A percentile compares a stretch with the other conserved stretches of the same genome.
Evolutionary conservation across 37 sponge, comb jelly and placozoan genomes (phyloP).

Genomic region (Axinella damicornis): DNA sequence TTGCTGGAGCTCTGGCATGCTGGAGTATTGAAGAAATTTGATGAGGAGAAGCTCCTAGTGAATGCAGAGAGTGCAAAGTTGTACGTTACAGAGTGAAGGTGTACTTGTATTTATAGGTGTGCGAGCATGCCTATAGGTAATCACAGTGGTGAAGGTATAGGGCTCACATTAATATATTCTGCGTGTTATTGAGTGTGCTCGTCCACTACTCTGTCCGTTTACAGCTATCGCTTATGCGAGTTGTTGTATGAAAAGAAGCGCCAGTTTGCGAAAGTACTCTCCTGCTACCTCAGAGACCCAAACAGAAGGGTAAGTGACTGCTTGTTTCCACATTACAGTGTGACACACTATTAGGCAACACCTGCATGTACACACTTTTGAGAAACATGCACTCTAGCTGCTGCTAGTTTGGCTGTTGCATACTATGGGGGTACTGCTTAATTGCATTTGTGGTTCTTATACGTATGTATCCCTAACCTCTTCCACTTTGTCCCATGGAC

Average conservation of each 20-base stretch:
- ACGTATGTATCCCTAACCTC: no score
- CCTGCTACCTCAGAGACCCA: slow-evolving; percentile 81
- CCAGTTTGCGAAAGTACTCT: slow-evolving; percentile 81
- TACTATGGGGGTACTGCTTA: no score
- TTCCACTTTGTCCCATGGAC: no score
- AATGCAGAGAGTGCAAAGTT: slow-evolving; percentile 85
- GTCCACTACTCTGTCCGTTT: neutral
- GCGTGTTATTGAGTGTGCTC: neutral
- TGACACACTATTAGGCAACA: no score
- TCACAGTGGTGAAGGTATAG: neutral
- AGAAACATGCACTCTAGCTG: no score
- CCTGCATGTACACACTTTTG: no score
- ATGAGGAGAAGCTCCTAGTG: slow-evolving; percentile 76
- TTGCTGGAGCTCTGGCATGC: slow-evolving; percentile 81
- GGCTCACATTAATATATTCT: neutral
- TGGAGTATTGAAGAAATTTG: slow-evolving; percentile 74
- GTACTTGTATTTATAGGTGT: neutral
- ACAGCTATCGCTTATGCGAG: slow-evolving; percentile 83
- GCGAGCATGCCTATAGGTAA: neutral
- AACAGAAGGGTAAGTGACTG: slow-evolving; percentile 60
- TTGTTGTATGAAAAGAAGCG: slow-evolving; percentile 75
- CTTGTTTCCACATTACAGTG: no score
- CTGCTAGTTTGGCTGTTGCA: no score
- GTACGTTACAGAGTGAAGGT: slow-evolving; percentile 17
- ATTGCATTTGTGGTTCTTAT: no score